phyloP scores from a whole-genome alignment of 2,888 invertebrate species.

The Litoditis marina region DNA sequence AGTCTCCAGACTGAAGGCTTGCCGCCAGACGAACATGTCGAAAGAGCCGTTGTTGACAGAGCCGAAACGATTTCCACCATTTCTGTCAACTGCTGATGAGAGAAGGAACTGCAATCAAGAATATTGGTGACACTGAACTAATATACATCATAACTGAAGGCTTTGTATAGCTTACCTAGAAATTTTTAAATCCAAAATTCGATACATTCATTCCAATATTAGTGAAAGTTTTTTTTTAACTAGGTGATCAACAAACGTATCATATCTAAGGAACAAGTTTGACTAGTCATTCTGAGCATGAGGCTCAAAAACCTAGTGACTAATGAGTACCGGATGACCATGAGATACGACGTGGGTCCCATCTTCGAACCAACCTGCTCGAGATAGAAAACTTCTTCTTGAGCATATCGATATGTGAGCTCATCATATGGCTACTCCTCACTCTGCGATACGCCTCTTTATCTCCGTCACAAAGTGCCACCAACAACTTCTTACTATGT shows the following conservation, averaged over 20 bases:
- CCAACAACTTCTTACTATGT: constrained; percentile 28
- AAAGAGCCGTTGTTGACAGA: constrained; percentile 23
- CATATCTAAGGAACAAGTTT: no score
- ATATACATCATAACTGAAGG: no score
- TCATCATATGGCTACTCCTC: constrained; percentile 27
- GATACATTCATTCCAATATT: no score
- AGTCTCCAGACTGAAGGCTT: constrained; percentile 33
- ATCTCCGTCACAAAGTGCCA: constrained; percentile 21
- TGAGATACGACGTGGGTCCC: constrained; percentile 28
- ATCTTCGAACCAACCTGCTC: constrained; percentile 38
- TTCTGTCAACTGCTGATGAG: constrained; percentile 39
- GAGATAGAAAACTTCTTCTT: constrained; percentile 28
- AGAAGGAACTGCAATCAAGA: not conserved
- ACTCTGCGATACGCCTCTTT: constrained; percentile 25
- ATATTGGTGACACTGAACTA: no score
- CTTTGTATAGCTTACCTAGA: no score
- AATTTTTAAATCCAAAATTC: no score
- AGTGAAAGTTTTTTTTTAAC: no score
- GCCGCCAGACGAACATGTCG: no score
- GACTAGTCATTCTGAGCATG: no score
- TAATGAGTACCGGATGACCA: no score
- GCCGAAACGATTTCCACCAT: constrained; percentile 35
- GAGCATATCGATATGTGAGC: constrained; percentile 19
- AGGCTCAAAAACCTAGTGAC: no score
- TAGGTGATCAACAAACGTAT: no score